A percentile compares a stretch with the other conserved stretches of the same genome.
Conservation (phyloP, 2,113 vertebrate species). For the Gobiocypris rarus region DNA sequence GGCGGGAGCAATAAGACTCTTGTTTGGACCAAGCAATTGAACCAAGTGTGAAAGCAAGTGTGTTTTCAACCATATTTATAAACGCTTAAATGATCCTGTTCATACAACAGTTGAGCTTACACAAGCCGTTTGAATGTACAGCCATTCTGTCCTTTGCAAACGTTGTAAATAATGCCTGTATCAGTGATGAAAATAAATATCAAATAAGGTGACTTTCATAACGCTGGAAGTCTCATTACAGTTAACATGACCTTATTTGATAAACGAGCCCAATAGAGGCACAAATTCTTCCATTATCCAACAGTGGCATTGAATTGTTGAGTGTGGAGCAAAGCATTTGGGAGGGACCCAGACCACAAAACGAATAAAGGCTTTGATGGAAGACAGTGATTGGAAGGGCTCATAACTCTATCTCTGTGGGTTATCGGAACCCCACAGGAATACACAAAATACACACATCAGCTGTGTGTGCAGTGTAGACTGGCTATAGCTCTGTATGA, state of each 20-base stretch:
- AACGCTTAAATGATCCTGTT: not conserved
- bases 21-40: not conserved
- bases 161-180: not conserved
- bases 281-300: not conserved
- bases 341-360: constrained; percentile 4
- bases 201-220: not conserved
- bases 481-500: not conserved
- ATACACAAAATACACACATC: not conserved
- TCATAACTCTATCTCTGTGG: not conserved
- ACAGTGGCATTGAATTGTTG: not conserved
- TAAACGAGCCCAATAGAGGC: not conserved
- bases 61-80: not conserved
- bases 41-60: not conserved
- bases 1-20: too few species aligned
- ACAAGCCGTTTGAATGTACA: not conserved
- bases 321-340: not conserved
- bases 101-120: not conserved
- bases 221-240: not conserved
- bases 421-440: not conserved
- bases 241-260: constrained; percentile 8
- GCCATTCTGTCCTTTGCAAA: not conserved
- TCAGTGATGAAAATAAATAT: not conserved
- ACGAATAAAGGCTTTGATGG: constrained; percentile 6
- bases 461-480: not conserved
- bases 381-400: not conserved